Evolutionary conservation across 1,140 invertebrate genomes (phyloP).

Genomic region (Caenorhabditis brenneri): DNA sequence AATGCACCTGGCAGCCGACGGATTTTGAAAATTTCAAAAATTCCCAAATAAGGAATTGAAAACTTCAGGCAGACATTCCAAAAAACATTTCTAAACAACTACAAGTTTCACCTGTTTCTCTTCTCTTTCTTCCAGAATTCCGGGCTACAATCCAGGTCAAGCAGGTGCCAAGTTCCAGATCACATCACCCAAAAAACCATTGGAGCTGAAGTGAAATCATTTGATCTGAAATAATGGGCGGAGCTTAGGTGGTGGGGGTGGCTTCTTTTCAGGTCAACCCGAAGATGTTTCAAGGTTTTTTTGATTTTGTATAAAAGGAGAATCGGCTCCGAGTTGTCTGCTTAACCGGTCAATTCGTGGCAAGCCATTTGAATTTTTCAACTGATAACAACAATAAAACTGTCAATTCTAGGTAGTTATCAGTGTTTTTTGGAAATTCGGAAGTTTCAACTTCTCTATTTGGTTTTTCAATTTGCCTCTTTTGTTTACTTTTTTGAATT

Average conservation of each 20-base stretch:
- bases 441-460: neutral
- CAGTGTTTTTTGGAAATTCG: neutral
- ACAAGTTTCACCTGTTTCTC: neutral
- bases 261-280: neutral
- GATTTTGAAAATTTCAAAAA: neutral
- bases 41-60: neutral
- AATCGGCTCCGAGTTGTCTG: neutral
- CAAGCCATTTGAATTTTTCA: neutral
- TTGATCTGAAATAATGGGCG: neutral
- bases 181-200: neutral
- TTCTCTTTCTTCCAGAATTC: neutral
- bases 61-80: too few relatives aligned
- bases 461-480: neutral
- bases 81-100: neutral
- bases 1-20: too few relatives aligned
- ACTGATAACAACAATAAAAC: neutral
- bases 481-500: neutral
- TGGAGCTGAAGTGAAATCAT: slow-evolving; percentile 28
- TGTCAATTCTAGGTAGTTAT: neutral
- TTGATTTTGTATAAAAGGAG: neutral
- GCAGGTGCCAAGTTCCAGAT: neutral
- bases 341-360: neutral
- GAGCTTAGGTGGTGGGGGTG: neutral
- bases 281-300: too few relatives aligned
- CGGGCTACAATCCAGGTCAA: neutral